Evolutionary conservation across 2,797 vertebrate genomes (phyloP).

Genomic region (Mycteria americana): DNA sequence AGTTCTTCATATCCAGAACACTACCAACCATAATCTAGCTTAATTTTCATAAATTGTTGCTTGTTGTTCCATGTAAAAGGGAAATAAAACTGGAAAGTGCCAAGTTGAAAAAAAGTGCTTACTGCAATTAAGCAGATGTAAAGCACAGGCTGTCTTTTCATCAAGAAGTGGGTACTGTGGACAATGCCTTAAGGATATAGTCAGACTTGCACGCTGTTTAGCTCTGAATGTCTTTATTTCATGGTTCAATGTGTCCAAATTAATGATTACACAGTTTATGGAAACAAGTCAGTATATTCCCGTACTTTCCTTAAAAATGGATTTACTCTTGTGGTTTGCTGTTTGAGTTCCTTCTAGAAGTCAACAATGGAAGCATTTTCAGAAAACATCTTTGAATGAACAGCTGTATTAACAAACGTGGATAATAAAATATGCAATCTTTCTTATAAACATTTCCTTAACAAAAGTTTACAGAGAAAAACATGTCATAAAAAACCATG

Average conservation of each 20-base stretch:
- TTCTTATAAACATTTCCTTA: conserved; percentile 69
- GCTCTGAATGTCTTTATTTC: neutral
- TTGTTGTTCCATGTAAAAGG: conserved; percentile 9
- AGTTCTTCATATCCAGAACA: conserved; percentile 10
- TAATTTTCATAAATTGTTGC: conserved; percentile 23
- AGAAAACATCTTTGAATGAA: conserved; percentile 63
- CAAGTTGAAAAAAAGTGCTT: conserved; percentile 39
- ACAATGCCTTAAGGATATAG: neutral
- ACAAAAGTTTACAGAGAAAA: conserved; percentile 67
- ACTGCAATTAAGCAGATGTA: conserved; percentile 32
- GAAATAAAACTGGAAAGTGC: conserved; percentile 29
- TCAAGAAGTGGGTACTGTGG: neutral
- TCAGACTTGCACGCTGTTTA: neutral
- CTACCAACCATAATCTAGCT: conserved; percentile 17
- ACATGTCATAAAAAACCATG: conserved; percentile 41
- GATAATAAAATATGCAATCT: conserved; percentile 68
- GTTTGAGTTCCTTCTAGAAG: conserved; percentile 40
- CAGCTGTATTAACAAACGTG: conserved; percentile 58
- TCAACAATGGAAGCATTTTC: conserved; percentile 58
- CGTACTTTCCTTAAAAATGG: conserved; percentile 29
- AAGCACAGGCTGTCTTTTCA: conserved; percentile 19
- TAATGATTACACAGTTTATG: neutral
- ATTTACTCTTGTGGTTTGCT: conserved; percentile 14
- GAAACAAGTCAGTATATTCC: conserved; percentile 44
- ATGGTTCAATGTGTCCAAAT: neutral